A percentile compares a stretch with the other conserved stretches of the same genome.
These are phyloP conservation scores for Epizoanthus rinbou DNA, from an alignment of 92 coral and sea anemone species.

Conservation along the genomic window DNA sequence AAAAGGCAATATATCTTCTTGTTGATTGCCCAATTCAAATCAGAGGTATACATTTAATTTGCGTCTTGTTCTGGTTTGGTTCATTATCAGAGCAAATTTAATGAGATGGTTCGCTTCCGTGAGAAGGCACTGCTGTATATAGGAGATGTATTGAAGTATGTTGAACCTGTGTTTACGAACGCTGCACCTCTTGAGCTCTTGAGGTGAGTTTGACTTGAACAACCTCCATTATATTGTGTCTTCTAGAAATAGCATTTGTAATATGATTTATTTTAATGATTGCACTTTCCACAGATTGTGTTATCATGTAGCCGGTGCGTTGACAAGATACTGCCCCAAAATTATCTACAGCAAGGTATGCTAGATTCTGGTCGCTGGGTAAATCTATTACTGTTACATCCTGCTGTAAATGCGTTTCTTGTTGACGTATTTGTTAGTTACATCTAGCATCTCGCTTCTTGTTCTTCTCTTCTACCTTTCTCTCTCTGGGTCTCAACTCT, in stretches of 20 bases:
- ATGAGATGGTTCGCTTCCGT: conserved; percentile 83
- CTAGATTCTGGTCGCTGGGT: neutral
- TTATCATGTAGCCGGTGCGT: conserved; percentile 76
- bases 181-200: conserved; percentile 86
- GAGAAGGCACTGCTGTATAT: conserved; percentile 76
- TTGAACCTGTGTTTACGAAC: conserved; percentile 69
- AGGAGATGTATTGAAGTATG: conserved; percentile 89
- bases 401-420: neutral
- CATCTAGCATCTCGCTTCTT: neutral
- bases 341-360: conserved; percentile 93
- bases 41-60: neutral
- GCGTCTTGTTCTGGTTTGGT: neutral
- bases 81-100: conserved; percentile 63
- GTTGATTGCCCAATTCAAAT: too few relatives aligned
- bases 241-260: neutral
- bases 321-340: conserved; percentile 81
- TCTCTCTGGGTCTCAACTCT: neutral
- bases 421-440: neutral
- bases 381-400: neutral
- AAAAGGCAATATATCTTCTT: too few relatives aligned
- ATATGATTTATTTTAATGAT: neutral
- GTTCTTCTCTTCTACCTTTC: neutral
- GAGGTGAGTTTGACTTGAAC: conserved; percentile 56
- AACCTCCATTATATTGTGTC: neutral
- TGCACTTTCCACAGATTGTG: conserved; percentile 66